Percentiles rank a stretch among this genome's conserved stretches.
These are phyloP conservation scores for Misgurnus mizolepis DNA, from an alignment of 2,113 vertebrate species.

Conservation along the genomic window DNA sequence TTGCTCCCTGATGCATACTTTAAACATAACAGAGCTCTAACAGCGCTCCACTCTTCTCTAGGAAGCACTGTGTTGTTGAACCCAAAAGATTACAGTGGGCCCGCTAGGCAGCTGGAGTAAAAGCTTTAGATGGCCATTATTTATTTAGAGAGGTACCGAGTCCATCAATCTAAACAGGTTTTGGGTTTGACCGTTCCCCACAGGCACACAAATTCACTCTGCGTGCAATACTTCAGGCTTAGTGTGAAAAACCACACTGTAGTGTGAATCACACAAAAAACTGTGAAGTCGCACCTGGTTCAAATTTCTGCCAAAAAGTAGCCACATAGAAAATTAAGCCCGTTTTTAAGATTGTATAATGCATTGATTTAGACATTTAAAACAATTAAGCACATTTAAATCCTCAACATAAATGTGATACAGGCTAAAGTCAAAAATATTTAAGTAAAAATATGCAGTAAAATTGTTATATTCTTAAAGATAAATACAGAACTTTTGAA, in stretches of 20 bases:
- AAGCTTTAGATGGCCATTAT: slow-evolving; percentile 30
- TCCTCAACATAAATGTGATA: no score
- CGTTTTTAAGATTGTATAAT: no score
- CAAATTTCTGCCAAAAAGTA: no score
- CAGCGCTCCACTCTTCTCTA: slow-evolving; percentile 11
- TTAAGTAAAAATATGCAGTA: no score
- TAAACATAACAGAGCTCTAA: slow-evolving; percentile 11
- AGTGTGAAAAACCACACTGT: background rate
- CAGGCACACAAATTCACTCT: background rate
- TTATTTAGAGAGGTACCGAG: background rate
- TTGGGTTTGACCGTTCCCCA: slow-evolving; percentile 2
- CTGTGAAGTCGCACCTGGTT: background rate
- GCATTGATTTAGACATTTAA: no score
- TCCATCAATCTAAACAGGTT: background rate
- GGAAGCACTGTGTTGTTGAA: background rate
- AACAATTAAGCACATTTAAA: no score
- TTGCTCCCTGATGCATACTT: slow-evolving; percentile 25
- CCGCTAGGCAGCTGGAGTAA: slow-evolving; percentile 8
- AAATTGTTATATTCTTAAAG: no score
- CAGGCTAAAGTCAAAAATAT: no score
- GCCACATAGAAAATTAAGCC: no score
- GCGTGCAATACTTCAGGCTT: no score
- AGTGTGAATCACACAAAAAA: background rate
- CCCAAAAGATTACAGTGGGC: background rate
- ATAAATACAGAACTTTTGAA: no score